These are phyloP conservation scores for Anthoscopus minutus DNA, from an alignment of 2,113 vertebrate species.

Conservation along the genomic window DNA sequence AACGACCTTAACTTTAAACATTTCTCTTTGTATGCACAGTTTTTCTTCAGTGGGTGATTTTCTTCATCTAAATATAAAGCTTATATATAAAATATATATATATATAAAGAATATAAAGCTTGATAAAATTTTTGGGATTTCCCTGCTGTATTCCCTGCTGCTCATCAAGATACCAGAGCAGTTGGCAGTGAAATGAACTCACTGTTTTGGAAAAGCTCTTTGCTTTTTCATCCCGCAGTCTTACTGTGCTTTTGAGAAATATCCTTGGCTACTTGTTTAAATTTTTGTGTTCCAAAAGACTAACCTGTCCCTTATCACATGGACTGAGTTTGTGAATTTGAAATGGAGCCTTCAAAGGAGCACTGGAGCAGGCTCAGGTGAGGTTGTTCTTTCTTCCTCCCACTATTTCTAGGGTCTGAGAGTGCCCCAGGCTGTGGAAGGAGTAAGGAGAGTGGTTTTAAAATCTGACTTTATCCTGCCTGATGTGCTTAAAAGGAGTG, in stretches of 20 bases:
- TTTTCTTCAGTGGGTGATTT: not conserved
- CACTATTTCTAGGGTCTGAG: conserved; percentile 10
- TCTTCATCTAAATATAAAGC: not conserved
- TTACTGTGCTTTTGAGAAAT: not conserved
- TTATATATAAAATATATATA: not conserved
- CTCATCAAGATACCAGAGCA: not conserved
- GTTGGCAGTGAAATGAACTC: not conserved
- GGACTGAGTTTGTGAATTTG: not conserved
- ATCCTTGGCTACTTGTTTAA: not conserved
- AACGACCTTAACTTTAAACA: not conserved
- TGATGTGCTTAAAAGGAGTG: not conserved
- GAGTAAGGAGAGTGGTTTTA: not conserved
- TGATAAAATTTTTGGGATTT: not conserved
- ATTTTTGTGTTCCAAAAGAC: not conserved
- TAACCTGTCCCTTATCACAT: not conserved
- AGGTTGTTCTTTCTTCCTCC: not conserved
- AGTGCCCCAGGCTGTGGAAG: not conserved
- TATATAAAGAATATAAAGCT: not conserved
- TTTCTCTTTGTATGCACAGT: not conserved
- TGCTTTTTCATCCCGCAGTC: not conserved
- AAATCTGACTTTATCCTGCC: not conserved
- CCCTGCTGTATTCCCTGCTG: not conserved
- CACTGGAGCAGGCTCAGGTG: conserved; percentile 31
- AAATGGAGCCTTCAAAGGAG: not conserved
- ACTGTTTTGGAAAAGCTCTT: not conserved